Percentiles rank a stretch among this genome's conserved stretches.
Evolutionary conservation across 64 coral and sea anemone genomes (phyloP).

Genomic region (Stichodactyla mertensii): DNA sequence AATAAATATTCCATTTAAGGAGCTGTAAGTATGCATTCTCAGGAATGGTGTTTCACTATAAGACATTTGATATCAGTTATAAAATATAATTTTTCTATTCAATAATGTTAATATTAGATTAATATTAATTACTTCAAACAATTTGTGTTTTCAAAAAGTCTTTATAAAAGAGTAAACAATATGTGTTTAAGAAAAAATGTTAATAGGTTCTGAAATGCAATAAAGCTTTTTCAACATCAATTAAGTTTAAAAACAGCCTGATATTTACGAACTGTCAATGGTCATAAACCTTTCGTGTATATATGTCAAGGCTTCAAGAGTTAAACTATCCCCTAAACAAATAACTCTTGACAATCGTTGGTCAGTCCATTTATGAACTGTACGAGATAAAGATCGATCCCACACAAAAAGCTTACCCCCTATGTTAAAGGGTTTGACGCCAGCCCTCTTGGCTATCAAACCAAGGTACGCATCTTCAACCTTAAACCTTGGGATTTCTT

Average conservation of each 20-base stretch:
- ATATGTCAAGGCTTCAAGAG: background rate
- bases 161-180: too few relatives aligned
- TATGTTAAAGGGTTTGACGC: constrained; percentile 1
- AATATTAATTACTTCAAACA: too few relatives aligned
- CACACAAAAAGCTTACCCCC: constrained; percentile 13
- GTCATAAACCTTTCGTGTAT: constrained; percentile 6
- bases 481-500: background rate
- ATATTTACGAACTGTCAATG: background rate
- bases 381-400: background rate
- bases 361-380: background rate
- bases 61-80: too few relatives aligned
- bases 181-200: too few relatives aligned
- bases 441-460: background rate
- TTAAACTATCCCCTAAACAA: constrained; percentile 28
- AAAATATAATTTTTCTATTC: too few relatives aligned
- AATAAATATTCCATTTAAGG: too few relatives aligned
- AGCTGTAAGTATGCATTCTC: too few relatives aligned
- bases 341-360: background rate
- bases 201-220: too few relatives aligned
- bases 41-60: too few relatives aligned
- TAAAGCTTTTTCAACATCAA: background rate
- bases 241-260: too few relatives aligned
- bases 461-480: constrained; percentile 22
- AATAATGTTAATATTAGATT: too few relatives aligned
- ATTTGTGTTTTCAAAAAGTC: too few relatives aligned